Percentiles rank a stretch among this genome's conserved stretches.
These are phyloP conservation scores for Mythimna albipuncta DNA, from an alignment of 2,888 invertebrate genomes.

Conservation along the genomic window DNA sequence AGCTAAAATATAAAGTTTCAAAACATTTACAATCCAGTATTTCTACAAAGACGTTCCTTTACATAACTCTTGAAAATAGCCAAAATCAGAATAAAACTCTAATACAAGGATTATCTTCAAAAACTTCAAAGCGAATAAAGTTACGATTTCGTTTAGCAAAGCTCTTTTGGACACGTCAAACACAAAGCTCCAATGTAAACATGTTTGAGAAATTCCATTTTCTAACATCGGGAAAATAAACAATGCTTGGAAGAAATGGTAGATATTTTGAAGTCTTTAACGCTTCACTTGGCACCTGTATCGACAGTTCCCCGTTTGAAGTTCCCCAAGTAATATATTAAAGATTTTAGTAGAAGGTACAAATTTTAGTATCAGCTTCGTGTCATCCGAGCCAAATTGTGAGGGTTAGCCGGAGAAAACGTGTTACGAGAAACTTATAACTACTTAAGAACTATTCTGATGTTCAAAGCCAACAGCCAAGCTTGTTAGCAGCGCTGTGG, in stretches of 20 bases:
- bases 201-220: slow-evolving; percentile 62
- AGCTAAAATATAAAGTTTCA: not conserved
- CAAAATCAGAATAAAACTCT: slow-evolving; percentile 27
- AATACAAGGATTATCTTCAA: slow-evolving; percentile 39
- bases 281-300: slow-evolving; percentile 54
- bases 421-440: slow-evolving; percentile 25
- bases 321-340: slow-evolving; percentile 30
- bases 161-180: slow-evolving; percentile 57
- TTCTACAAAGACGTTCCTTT: slow-evolving; percentile 5
- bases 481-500: slow-evolving; percentile 9
- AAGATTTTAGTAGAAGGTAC: slow-evolving; percentile 30
- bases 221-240: slow-evolving; percentile 55
- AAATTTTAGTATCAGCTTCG: slow-evolving; percentile 26
- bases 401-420: slow-evolving; percentile 10
- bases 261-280: slow-evolving; percentile 58
- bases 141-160: slow-evolving; percentile 50
- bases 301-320: slow-evolving; percentile 37
- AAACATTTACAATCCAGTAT: slow-evolving; percentile 8
- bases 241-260: slow-evolving; percentile 52
- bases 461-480: slow-evolving; percentile 11
- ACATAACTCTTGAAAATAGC: not conserved
- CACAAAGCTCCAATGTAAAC: slow-evolving; percentile 62
- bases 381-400: slow-evolving; percentile 15
- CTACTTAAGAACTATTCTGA: slow-evolving; percentile 21
- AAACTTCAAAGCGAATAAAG: slow-evolving; percentile 56